Evolutionary conservation across 2,888 invertebrate species (phyloP).

Genomic region (Chalcis sispes): DNA sequence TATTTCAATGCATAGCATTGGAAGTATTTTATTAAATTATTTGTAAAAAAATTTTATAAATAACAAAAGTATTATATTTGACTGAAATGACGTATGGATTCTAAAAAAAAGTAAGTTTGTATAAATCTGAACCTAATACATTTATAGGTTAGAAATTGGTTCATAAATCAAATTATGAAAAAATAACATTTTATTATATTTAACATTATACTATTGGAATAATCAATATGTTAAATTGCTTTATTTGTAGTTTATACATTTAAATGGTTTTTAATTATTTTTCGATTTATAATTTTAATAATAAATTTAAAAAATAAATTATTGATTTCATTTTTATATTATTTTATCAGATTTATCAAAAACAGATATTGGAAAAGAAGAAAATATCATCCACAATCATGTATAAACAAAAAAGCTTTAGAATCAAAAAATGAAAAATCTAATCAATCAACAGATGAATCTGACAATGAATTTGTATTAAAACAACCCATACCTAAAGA

Average conservation of each 20-base stretch:
- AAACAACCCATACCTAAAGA: conserved; percentile 50
- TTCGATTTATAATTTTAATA: background rate
- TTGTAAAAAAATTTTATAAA: background rate
- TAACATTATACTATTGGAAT: background rate
- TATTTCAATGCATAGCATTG: no score
- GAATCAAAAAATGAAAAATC: conserved; percentile 18
- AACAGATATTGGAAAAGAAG: conserved; percentile 45
- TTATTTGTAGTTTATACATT: background rate
- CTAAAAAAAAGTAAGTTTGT: conserved; percentile 25
- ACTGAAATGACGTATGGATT: conserved; percentile 53
- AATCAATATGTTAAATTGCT: no score
- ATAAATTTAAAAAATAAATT: background rate
- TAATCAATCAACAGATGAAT: conserved; percentile 2
- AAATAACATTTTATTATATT: background rate
- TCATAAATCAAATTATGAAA: background rate
- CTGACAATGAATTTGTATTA: conserved; percentile 34
- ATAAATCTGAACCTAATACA: no score
- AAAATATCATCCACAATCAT: conserved; percentile 35
- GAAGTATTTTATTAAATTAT: no score
- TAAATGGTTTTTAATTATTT: background rate
- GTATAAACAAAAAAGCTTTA: conserved; percentile 18
- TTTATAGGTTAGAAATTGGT: conserved; percentile 36
- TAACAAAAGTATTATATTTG: background rate
- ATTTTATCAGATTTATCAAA: conserved; percentile 36
- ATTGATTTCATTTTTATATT: background rate